These are phyloP conservation scores for Tetragonisca angustula DNA, from an alignment of 2,888 invertebrate species.

Conservation along the genomic window DNA sequence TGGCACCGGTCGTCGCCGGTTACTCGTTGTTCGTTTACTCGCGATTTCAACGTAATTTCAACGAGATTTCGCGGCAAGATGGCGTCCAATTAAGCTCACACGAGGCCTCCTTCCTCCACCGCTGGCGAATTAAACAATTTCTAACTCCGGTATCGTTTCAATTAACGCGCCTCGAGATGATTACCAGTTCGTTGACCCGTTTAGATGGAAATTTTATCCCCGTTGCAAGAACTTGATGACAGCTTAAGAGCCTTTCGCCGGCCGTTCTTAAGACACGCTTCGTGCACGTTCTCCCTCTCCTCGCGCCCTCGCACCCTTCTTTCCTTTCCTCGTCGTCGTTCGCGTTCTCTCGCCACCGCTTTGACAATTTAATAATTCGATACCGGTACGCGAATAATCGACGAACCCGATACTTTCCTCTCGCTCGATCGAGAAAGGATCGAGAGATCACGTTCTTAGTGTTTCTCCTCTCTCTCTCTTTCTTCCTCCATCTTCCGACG, in stretches of 20 bases:
- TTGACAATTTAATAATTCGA: constrained; percentile 80
- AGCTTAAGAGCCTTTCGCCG: constrained; percentile 82
- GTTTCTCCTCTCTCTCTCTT: not conserved
- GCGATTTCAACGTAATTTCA: not conserved
- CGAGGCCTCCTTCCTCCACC: not conserved
- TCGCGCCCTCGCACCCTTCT: constrained; percentile 2
- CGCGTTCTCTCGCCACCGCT: constrained; percentile 63
- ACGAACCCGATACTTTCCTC: constrained; percentile 70
- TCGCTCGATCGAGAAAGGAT: not conserved
- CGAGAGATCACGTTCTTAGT: not conserved
- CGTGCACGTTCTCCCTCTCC: constrained; percentile 5
- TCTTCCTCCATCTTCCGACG: no score
- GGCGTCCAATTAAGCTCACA: constrained; percentile 19
- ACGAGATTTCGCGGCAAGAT: not conserved
- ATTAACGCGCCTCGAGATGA: constrained; percentile 57
- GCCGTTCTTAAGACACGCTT: constrained; percentile 76
- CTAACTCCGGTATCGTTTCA: constrained; percentile 56
- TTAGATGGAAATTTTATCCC: constrained; percentile 78
- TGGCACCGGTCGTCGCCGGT: not conserved
- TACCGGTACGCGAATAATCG: constrained; percentile 77
- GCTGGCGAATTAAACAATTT: constrained; percentile 38
- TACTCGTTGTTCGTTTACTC: not conserved
- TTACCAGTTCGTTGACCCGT: constrained; percentile 65
- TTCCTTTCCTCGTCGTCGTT: constrained; percentile 4
- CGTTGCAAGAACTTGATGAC: constrained; percentile 80